Evolutionary conservation across 2,797 vertebrate genomes (phyloP), one percentile per base, ranked within the genome.

Genomic region (Geotrypetes seraphini): DNA sequence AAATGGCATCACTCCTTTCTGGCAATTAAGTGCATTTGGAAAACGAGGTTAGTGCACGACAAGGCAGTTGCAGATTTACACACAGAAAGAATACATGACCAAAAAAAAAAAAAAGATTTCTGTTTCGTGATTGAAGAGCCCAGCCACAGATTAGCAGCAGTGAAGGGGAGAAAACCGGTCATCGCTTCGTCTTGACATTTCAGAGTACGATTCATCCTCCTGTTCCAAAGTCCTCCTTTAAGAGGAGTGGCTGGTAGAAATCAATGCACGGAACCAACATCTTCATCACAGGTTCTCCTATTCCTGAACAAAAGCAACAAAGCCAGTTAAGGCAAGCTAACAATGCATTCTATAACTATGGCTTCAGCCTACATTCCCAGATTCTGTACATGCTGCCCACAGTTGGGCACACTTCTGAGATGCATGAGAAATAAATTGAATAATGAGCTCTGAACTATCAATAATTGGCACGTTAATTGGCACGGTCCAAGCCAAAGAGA

Each of bases 61-160:
- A 69, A 71, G 63, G 71, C 61, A 69, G 65, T 39, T 53, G 57
- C 50, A 60, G 36, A 36, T 62, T 63, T 50, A 56, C 33, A 60
- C 22, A 44, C 53, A 60, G 38, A 51, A 45, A 56, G 47, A n/a
- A n/a, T n/a, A n/a, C n/a, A n/a, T n/a, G n/a, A n/a, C n/a, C n/a
- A n/a, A n/a, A n/a, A n/a, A n/a, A n/a, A n/a, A n/a, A n/a, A n/a
- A n/a, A n/a, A 66, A 47, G 28, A 29, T 55, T 57, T 50, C 54
- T 54, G 43, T 54, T 57, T 49, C 31, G 47, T 47, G 50, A 41
- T 34, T 33, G 45, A 46, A 53, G 46, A 56, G 47, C 51, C 33
- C 37, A 45, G 43, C 46, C 61, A 48, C 36, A 41, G 40, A 44
- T 50, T 54, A 49, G 42, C 25, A 56, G 43, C 35, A 59, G 31